Percentiles rank a stretch among this genome's conserved stretches.
These are phyloP conservation scores for Apistogramma diplotaenia DNA, from an alignment of 2,113 vertebrate genomes.

Conservation along the genomic window DNA sequence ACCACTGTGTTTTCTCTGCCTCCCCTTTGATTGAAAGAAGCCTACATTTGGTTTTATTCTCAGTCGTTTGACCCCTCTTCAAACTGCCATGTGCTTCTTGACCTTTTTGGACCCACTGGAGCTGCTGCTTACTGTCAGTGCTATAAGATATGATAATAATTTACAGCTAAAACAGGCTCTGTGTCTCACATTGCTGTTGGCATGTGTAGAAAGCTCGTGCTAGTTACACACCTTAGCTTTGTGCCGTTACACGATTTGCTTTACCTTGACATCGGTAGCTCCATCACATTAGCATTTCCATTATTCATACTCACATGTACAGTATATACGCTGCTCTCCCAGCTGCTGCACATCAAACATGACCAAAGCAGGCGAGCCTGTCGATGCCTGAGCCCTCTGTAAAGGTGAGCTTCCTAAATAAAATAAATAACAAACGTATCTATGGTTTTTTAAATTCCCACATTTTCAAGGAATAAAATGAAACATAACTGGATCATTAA, in stretches of 20 bases:
- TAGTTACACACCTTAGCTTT: background rate
- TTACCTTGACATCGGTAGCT: no score
- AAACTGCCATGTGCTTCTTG: background rate
- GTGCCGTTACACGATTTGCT: background rate
- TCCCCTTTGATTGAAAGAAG: slow-evolving; percentile 21
- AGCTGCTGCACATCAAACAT: background rate
- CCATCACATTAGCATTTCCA: no score
- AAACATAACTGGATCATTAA: no score
- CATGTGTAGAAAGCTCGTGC: background rate
- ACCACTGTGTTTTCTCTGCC: slow-evolving; percentile 47
- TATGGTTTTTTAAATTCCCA: background rate
- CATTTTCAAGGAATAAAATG: background rate
- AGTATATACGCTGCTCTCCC: no score
- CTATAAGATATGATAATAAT: background rate
- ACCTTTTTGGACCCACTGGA: background rate
- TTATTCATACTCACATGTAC: no score
- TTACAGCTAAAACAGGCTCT: background rate
- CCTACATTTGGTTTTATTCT: slow-evolving; percentile 13
- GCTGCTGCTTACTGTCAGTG: background rate
- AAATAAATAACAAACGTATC: no score
- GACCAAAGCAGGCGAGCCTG: background rate
- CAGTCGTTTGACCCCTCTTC: slow-evolving; percentile 9
- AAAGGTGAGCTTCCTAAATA: background rate
- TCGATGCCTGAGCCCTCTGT: no score
- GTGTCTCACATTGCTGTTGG: background rate